These are phyloP conservation scores for Gavia stellata DNA, from an alignment of 2,113 vertebrate genomes.

Conservation along the genomic window DNA sequence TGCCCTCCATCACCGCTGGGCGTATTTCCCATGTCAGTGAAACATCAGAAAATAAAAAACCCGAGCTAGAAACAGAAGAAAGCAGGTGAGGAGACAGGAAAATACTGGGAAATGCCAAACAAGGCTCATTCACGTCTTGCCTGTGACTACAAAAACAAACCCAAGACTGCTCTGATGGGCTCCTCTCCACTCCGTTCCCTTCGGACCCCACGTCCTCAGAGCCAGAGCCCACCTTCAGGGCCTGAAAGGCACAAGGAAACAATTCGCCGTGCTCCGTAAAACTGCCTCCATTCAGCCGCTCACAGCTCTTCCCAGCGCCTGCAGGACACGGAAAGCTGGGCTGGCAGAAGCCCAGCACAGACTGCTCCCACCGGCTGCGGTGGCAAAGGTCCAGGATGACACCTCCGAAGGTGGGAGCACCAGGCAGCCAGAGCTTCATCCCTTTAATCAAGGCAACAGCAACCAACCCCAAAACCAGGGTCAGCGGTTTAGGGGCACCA, in stretches of 20 bases:
- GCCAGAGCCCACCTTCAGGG: not conserved
- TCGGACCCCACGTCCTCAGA: not conserved
- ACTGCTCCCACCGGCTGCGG: not conserved
- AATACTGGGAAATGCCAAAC: not conserved
- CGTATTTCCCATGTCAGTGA: not conserved
- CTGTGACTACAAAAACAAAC: not conserved
- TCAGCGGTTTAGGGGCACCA: not conserved
- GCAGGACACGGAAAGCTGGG: not conserved
- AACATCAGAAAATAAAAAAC: not conserved
- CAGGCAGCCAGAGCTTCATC: not conserved
- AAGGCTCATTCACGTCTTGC: not conserved
- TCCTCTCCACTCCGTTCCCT: not conserved
- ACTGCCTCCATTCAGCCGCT: not conserved
- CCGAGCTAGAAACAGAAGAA: not conserved
- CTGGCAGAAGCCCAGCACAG: not conserved
- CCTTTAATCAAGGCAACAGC: not conserved
- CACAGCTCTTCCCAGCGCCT: conserved; percentile 32
- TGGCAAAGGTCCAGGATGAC: not conserved
- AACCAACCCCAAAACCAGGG: not conserved
- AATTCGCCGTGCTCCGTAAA: conserved; percentile 48
- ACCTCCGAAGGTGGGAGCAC: not conserved
- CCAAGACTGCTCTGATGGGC: not conserved
- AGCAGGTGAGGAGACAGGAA: accelerated
- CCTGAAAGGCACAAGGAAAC: conserved; percentile 43
- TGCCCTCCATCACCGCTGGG: not conserved